These are phyloP conservation scores for Hyles lineata DNA, from an alignment of 2,888 invertebrate species.

Conservation along the genomic window DNA sequence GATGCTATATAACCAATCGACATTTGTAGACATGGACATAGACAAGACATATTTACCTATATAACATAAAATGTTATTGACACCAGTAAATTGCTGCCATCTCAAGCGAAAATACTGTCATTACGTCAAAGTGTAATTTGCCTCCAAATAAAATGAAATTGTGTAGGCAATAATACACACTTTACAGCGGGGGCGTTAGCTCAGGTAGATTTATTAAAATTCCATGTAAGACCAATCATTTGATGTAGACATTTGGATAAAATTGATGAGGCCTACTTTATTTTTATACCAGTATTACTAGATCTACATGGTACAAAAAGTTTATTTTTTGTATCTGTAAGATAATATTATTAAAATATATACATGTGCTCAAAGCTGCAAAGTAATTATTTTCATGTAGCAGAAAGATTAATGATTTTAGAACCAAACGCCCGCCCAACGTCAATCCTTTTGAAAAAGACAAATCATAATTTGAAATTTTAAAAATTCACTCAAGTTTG, in stretches of 20 bases:
- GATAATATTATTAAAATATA: too few species aligned
- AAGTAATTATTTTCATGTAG: too few species aligned
- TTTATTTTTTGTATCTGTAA: too few species aligned
- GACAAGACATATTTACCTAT: conserved; percentile 16
- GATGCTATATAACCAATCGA: conserved; percentile 5
- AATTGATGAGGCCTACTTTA: not conserved
- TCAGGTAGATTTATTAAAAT: not conserved
- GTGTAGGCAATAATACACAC: conserved; percentile 6
- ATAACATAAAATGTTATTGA: conserved; percentile 15
- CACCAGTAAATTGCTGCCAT: not conserved
- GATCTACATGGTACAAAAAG: not conserved
- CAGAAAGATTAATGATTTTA: too few species aligned
- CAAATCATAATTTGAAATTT: too few species aligned
- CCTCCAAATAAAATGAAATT: conserved; percentile 16
- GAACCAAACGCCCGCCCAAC: too few species aligned
- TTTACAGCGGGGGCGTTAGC: conserved; percentile 15
- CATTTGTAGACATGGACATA: not conserved
- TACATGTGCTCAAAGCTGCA: too few species aligned
- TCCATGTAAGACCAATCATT: not conserved
- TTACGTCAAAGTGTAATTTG: conserved; percentile 23
- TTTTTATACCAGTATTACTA: too few species aligned
- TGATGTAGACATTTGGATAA: not conserved
- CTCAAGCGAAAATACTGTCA: conserved; percentile 20
- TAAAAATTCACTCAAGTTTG: too few species aligned
- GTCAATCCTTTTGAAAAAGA: too few species aligned